Percentiles rank a stretch among this genome's conserved stretches.
phyloP scores from a whole-genome alignment of 37 sponge, comb jelly and placozoan genomes.

The Diacarnus erythraeanus region DNA sequence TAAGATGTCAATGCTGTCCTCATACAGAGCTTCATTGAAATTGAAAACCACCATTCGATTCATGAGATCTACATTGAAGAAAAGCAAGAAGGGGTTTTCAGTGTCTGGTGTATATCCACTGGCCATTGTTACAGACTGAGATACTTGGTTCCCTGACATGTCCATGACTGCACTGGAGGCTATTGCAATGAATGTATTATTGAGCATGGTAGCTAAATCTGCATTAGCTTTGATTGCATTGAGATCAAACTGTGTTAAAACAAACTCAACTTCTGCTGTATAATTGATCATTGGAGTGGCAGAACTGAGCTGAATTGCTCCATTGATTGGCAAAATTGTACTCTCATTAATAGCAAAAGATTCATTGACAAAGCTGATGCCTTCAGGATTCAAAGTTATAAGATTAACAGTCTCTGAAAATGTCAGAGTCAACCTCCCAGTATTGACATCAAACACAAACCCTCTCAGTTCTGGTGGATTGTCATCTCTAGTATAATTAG shows the following conservation, averaged over 20 bases:
- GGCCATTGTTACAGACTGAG: slow-evolving; percentile 24
- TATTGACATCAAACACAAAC: slow-evolving; percentile 66
- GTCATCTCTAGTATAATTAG: slow-evolving; percentile 47
- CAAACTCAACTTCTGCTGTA: slow-evolving; percentile 34
- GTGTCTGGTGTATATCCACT: slow-evolving; percentile 43
- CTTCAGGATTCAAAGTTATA: slow-evolving; percentile 47
- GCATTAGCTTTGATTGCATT: slow-evolving; percentile 70
- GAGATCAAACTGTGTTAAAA: slow-evolving; percentile 52
- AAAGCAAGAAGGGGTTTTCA: slow-evolving; percentile 35
- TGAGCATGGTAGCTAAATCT: slow-evolving; percentile 48
- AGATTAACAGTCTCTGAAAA: slow-evolving; percentile 83
- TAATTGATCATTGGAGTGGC: slow-evolving; percentile 60
- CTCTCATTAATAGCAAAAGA: background rate
- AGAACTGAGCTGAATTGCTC: slow-evolving; percentile 49
- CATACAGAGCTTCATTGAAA: slow-evolving; percentile 75
- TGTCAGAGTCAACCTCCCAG: slow-evolving; percentile 49
- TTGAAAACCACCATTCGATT: slow-evolving; percentile 41
- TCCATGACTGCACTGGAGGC: slow-evolving; percentile 52
- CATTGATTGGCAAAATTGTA: slow-evolving; percentile 9
- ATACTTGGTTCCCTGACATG: slow-evolving; percentile 57
- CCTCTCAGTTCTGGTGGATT: slow-evolving; percentile 45
- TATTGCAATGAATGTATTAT: slow-evolving; percentile 64
- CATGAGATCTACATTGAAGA: slow-evolving; percentile 60
- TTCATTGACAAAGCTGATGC: slow-evolving; percentile 61
- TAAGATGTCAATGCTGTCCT: slow-evolving; percentile 38